phyloP scores from a whole-genome alignment of 2,888 invertebrate species.

The Aleiodes leptofemur region DNA sequence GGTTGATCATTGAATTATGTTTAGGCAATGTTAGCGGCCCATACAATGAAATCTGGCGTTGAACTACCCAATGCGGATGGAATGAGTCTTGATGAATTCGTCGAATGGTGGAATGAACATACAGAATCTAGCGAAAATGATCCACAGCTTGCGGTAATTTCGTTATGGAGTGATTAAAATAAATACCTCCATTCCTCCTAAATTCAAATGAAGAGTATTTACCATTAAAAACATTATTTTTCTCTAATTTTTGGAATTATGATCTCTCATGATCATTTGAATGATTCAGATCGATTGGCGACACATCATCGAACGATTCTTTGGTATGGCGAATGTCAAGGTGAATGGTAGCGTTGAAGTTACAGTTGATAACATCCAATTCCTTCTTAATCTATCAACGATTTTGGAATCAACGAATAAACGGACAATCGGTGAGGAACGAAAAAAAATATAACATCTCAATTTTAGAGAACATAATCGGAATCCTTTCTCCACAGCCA shows the following conservation, averaged over 20 bases:
- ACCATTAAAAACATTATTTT: no score
- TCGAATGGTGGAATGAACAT: conserved; percentile 18
- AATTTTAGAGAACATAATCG: neutral
- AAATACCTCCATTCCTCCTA: neutral
- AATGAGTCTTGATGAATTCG: neutral
- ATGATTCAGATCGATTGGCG: conserved; percentile 4
- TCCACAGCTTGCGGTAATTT: no score
- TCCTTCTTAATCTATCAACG: neutral
- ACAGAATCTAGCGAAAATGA: neutral
- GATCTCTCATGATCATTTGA: no score
- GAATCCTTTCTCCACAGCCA: conserved; percentile 41
- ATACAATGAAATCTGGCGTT: neutral
- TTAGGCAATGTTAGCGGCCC: no score
- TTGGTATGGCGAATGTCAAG: neutral
- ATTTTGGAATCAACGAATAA: neutral
- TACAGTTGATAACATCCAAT: neutral
- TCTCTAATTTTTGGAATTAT: no score
- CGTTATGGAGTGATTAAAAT: no score
- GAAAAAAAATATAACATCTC: neutral
- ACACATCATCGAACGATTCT: neutral
- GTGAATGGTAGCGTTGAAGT: neutral
- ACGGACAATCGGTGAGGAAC: neutral
- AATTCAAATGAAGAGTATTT: neutral
- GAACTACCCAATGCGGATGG: no score
- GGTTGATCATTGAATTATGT: neutral